Evolutionary conservation across 2,888 invertebrate species (phyloP).

Genomic region (Agonopterix subpropinquella): DNA sequence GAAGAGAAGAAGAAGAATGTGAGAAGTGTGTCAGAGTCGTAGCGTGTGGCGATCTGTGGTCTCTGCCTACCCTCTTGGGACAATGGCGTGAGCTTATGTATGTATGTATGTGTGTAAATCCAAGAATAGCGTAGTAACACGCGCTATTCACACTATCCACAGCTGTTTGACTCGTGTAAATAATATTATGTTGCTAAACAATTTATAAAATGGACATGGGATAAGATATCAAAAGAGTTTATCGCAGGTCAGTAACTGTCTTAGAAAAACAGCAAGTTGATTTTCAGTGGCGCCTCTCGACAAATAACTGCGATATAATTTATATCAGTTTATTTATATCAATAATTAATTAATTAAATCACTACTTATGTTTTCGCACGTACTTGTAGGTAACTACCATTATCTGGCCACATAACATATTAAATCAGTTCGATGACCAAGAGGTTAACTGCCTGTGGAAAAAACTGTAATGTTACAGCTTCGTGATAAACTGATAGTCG

Average conservation of each 20-base stretch:
- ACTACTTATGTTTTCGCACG: conserved; percentile 7
- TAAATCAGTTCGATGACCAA: too few relatives aligned
- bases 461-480: too few relatives aligned
- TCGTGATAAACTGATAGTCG: too few relatives aligned
- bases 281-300: conserved; percentile 50
- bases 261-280: conserved; percentile 50
- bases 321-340: conserved; percentile 3
- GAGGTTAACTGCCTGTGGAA: too few relatives aligned
- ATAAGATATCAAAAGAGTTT: conserved; percentile 44
- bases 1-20: too few relatives aligned
- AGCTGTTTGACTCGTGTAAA: conserved; percentile 40
- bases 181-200: conserved; percentile 28
- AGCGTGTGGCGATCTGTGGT: too few relatives aligned
- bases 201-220: conserved; percentile 42
- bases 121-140: too few relatives aligned
- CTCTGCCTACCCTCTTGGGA: too few relatives aligned
- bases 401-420: too few relatives aligned
- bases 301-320: conserved; percentile 22
- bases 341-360: conserved; percentile 28
- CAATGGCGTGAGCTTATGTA: too few relatives aligned
- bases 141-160: conserved; percentile 15
- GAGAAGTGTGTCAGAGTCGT: too few relatives aligned
- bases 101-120: too few relatives aligned
- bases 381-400: neutral
- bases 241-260: conserved; percentile 58